These are phyloP conservation scores for Hucho hucho DNA, from an alignment of 2,113 vertebrate genomes.

Conservation along the genomic window DNA sequence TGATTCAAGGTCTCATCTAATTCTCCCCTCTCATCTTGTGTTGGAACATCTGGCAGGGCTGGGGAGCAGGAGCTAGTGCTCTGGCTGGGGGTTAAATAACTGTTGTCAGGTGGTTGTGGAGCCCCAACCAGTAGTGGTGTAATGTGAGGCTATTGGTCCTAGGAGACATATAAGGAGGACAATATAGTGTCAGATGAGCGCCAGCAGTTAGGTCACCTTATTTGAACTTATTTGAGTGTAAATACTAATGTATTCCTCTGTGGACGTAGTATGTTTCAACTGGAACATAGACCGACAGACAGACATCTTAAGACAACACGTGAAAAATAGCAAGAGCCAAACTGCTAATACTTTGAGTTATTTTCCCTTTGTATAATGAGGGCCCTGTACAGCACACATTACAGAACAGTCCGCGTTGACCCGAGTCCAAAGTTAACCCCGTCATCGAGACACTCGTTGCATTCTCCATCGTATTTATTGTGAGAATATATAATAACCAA, in stretches of 20 bases:
- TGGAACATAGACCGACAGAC: not conserved
- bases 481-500: constrained; percentile 70
- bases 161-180: not conserved
- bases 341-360: no score
- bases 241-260: not conserved
- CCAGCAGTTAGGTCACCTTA: constrained; percentile 26
- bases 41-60: constrained; percentile 62
- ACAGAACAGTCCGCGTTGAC: constrained; percentile 24
- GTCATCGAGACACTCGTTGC: constrained; percentile 46
- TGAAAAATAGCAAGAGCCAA: no score
- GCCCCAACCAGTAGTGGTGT: constrained; percentile 21
- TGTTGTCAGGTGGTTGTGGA: constrained; percentile 43
- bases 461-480: constrained; percentile 69
- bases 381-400: no score
- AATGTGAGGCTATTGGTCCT: constrained; percentile 21
- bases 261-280: not conserved
- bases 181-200: constrained; percentile 14
- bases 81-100: constrained; percentile 49
- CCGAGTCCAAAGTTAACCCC: constrained; percentile 45
- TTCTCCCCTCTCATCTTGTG: constrained; percentile 52
- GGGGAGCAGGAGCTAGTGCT: constrained; percentile 53
- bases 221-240: constrained; percentile 28
- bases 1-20: constrained; percentile 74
- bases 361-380: no score
- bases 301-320: not conserved